Conservation (phyloP, 2,888 invertebrate species). For the Siphlonurus alternatus region DNA sequence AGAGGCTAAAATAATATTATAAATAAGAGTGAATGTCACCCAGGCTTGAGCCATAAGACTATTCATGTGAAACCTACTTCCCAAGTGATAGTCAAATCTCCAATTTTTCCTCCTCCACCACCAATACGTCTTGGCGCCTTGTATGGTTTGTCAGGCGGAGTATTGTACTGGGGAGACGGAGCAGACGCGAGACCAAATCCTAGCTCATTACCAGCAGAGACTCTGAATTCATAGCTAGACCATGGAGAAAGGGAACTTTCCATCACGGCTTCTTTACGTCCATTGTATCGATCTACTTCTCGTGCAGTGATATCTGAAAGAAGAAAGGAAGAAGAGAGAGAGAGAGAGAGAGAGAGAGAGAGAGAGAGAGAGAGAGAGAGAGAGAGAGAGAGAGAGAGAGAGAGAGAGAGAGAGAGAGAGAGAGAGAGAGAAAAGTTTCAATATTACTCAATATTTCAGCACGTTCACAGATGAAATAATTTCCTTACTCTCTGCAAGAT, state of each 20-base stretch:
- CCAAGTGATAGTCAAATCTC: constrained; percentile 87
- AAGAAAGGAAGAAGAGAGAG: constrained; percentile 7
- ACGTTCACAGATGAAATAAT: too few relatives aligned
- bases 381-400: too few relatives aligned
- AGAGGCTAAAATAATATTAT: constrained; percentile 35
- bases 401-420: too few relatives aligned
- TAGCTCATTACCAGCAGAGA: constrained; percentile 69
- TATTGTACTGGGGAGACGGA: constrained; percentile 74
- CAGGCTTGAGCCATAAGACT: too few relatives aligned
- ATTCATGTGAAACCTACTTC: constrained; percentile 23
- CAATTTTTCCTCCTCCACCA: constrained; percentile 92
- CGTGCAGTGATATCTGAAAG: constrained; percentile 37
- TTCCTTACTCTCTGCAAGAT: constrained; percentile 39
- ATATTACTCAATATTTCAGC: too few relatives aligned
- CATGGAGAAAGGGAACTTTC: constrained; percentile 63
- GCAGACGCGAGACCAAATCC: constrained; percentile 68
- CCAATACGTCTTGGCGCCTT: constrained; percentile 62
- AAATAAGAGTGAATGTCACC: too few relatives aligned
- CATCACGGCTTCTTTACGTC: constrained; percentile 56
- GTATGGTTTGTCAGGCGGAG: constrained; percentile 61
- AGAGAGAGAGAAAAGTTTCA: too few relatives aligned
- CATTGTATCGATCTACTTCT: constrained; percentile 60
- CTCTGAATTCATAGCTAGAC: constrained; percentile 78
- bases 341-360: too few relatives aligned
- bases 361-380: too few relatives aligned